A percentile compares a stretch with the other conserved stretches of the same genome.
These are phyloP conservation scores for Pollenia griseotomentosa DNA, from an alignment of 2,888 invertebrate genomes.

Conservation along the genomic window DNA sequence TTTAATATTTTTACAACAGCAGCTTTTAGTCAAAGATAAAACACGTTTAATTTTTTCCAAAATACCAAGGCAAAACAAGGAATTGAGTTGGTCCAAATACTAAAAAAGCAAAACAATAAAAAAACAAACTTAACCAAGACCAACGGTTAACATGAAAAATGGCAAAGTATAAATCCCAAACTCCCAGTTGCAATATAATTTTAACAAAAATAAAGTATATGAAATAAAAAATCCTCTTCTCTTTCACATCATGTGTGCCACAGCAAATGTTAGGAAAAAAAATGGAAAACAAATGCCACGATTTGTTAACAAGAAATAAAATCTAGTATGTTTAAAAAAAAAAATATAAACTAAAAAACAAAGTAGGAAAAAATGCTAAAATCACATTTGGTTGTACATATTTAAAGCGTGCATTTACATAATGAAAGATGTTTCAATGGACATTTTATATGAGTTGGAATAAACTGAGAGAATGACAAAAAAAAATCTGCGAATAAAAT, in stretches of 20 bases:
- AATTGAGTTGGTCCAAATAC: conserved; percentile 52
- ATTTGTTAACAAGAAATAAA: conserved; percentile 74
- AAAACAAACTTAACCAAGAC: conserved; percentile 47
- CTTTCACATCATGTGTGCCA: conserved; percentile 39
- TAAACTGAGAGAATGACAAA: conserved; percentile 44
- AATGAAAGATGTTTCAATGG: conserved; percentile 82
- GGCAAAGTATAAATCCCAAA: conserved; percentile 73
- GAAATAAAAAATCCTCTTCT: conserved; percentile 31
- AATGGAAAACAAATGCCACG: conserved; percentile 70
- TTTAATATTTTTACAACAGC: conserved; percentile 81
- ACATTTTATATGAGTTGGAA: conserved; percentile 71
- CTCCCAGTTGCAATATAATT: conserved; percentile 75
- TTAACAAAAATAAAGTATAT: conserved; percentile 65
- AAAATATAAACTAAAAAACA: conserved; percentile 49
- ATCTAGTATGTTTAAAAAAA: conserved; percentile 63
- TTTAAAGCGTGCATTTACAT: conserved; percentile 83
- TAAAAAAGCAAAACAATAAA: conserved; percentile 12
- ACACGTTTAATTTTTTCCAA: conserved; percentile 76
- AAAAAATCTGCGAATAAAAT: conserved; percentile 70
- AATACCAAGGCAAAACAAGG: conserved; percentile 51
- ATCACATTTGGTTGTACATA: conserved; percentile 74
- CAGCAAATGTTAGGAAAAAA: conserved; percentile 42
- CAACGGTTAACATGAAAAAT: conserved; percentile 71
- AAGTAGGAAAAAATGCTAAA: conserved; percentile 62
- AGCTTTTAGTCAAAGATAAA: conserved; percentile 79